Evolutionary conservation across 2,797 vertebrate species (phyloP).

Genomic region (Erithacus rubecula): DNA sequence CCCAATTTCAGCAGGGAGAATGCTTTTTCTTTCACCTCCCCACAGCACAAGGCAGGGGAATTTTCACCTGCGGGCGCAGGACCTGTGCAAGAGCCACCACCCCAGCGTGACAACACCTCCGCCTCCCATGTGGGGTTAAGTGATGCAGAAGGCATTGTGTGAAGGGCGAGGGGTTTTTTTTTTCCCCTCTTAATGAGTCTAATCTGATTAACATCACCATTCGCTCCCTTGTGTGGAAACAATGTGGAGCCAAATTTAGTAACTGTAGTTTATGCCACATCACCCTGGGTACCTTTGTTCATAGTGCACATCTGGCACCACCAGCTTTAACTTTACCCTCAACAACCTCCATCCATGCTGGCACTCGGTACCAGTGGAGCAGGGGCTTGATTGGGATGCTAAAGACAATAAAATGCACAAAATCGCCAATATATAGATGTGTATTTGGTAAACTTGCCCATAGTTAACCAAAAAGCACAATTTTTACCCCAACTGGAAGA

Average conservation of each 20-base stretch:
- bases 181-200: constrained; percentile 45
- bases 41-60: neutral
- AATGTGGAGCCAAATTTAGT: constrained; percentile 60
- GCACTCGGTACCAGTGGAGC: neutral
- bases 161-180: neutral
- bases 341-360: neutral
- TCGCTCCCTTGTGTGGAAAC: constrained; percentile 60
- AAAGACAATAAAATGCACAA: neutral
- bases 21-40: neutral
- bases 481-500: constrained; percentile 83
- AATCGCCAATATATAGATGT: neutral
- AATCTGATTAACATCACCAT: constrained; percentile 65
- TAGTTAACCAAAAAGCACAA: constrained; percentile 84
- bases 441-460: constrained; percentile 64
- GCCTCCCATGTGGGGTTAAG: constrained; percentile 37
- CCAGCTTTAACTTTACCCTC: constrained; percentile 35
- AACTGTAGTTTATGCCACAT: constrained; percentile 28
- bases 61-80: neutral
- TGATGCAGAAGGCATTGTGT: constrained; percentile 41
- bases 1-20: neutral
- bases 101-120: neutral
- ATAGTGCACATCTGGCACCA: neutral
- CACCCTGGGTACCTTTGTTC: constrained; percentile 51
- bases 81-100: neutral
- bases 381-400: fast-evolving